Conservation (phyloP, 2,888 invertebrate genomes). For the Rhagonycha fulva region DNA sequence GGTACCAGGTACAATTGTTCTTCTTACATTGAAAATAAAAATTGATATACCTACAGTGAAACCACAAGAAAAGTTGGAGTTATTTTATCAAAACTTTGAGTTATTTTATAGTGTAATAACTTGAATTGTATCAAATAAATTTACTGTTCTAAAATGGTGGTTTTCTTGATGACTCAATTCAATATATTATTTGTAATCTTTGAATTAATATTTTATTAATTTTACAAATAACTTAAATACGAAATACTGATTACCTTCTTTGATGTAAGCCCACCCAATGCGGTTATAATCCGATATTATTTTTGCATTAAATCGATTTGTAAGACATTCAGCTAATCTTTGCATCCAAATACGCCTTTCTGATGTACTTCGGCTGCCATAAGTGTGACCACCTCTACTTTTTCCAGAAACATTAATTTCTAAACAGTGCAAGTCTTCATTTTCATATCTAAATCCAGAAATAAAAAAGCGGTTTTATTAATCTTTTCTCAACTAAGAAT, state of each 20-base stretch:
- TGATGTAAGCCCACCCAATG: conserved; percentile 82
- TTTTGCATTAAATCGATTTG: conserved; percentile 68
- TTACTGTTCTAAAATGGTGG: too few relatives aligned
- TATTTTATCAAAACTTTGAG: too few relatives aligned
- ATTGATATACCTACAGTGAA: too few relatives aligned
- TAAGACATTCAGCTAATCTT: conserved; percentile 74
- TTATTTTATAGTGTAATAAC: too few relatives aligned
- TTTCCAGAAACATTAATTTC: conserved; percentile 62
- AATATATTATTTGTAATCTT: not conserved
- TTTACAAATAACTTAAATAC: not conserved
- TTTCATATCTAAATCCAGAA: conserved; percentile 53
- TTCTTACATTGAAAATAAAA: too few relatives aligned
- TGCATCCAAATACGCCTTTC: conserved; percentile 76
- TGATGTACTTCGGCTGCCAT: conserved; percentile 60
- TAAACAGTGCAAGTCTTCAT: conserved; percentile 66
- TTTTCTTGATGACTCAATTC: too few relatives aligned
- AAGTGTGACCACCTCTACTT: conserved; percentile 60
- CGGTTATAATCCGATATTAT: conserved; percentile 73
- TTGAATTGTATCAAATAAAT: too few relatives aligned
- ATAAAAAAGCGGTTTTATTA: not conserved
- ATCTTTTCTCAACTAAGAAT: not conserved
- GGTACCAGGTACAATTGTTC: too few relatives aligned
- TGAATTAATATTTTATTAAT: not conserved
- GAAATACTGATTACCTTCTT: conserved; percentile 57
- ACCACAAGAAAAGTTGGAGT: too few relatives aligned